Evolutionary conservation across 2,113 vertebrate genomes (phyloP).

Genomic region (Tretioscincus oriximinensis): DNA sequence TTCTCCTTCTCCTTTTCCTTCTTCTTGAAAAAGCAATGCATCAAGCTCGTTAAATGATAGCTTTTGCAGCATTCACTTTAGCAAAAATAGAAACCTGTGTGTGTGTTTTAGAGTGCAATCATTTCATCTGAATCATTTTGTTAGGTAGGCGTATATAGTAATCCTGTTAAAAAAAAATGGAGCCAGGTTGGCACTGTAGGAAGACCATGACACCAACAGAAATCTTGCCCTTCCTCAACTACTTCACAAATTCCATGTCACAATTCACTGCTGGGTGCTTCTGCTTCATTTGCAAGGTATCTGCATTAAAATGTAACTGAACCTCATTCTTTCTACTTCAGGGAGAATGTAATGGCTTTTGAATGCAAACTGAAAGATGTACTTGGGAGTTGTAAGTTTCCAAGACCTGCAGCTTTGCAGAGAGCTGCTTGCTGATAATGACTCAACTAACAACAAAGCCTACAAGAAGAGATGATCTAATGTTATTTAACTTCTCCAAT

Average conservation of each 20-base stretch:
- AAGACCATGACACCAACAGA: too few relatives aligned
- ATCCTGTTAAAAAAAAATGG: too few relatives aligned
- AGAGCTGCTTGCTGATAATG: not conserved
- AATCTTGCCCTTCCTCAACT: too few relatives aligned
- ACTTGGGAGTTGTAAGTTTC: not conserved
- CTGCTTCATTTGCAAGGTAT: not conserved
- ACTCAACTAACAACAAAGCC: not conserved
- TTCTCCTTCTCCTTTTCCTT: too few relatives aligned
- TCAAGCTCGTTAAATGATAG: not conserved
- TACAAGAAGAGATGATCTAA: not conserved
- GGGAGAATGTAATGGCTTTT: not conserved
- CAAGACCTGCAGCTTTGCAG: conserved; percentile 3
- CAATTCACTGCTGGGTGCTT: not conserved
- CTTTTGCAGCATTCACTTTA: not conserved
- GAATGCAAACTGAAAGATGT: conserved; percentile 6
- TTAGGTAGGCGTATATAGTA: not conserved
- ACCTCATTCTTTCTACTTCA: conserved; percentile 19
- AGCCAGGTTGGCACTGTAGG: too few relatives aligned
- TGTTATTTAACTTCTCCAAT: not conserved
- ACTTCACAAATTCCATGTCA: too few relatives aligned
- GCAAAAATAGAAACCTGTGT: not conserved
- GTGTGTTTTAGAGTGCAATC: conserved; percentile 23
- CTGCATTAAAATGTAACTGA: not conserved
- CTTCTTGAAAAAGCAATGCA: not conserved
- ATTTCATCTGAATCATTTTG: conserved; percentile 36